These are phyloP conservation scores for Luperina nickerlii DNA, from an alignment of 2,888 invertebrate genomes.

Conservation along the genomic window DNA sequence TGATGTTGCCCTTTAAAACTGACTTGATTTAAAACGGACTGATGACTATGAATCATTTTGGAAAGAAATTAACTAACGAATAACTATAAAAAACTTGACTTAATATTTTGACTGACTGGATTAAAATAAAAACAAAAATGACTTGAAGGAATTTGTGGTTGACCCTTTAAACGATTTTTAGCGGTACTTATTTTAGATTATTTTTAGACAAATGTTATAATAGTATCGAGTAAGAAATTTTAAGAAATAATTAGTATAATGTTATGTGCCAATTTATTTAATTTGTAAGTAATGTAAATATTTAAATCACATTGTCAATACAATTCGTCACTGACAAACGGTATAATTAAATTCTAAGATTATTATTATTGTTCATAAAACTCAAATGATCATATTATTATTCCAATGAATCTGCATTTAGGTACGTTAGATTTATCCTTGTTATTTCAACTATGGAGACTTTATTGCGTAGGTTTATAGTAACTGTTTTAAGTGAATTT, in stretches of 20 bases:
- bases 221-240: background rate
- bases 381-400: background rate
- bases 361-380: background rate
- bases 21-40: background rate
- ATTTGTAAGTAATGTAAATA: slow-evolving; percentile 46
- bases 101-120: slow-evolving; percentile 12
- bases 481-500: background rate
- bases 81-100: background rate
- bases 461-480: background rate
- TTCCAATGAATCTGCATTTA: slow-evolving; percentile 11
- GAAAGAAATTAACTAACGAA: background rate
- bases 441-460: background rate
- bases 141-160: slow-evolving; percentile 1
- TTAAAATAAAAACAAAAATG: background rate
- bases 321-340: slow-evolving; percentile 23
- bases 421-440: slow-evolving; percentile 24
- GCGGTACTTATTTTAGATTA: background rate
- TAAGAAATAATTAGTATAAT: slow-evolving; percentile 5
- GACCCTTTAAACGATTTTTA: background rate
- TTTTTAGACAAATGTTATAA: background rate
- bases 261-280: slow-evolving; percentile 2
- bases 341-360: background rate
- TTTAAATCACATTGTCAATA: slow-evolving; percentile 9
- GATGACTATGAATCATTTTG: background rate
- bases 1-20: background rate